Evolutionary conservation across 1,140 invertebrate species (phyloP).

Genomic region (Whitmania pigra): DNA sequence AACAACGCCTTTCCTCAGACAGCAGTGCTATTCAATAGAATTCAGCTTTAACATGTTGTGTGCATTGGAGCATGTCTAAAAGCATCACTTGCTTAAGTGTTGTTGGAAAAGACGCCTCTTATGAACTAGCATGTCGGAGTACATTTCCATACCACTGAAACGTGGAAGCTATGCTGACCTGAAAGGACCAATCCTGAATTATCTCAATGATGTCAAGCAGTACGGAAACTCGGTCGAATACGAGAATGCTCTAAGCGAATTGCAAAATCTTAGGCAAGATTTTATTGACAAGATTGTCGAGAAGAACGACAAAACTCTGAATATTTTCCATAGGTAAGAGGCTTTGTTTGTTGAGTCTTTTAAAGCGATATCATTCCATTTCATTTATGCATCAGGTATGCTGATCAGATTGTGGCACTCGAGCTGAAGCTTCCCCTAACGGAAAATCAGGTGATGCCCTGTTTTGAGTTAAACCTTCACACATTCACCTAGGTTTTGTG

Average conservation of each 20-base stretch:
- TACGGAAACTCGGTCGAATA: neutral
- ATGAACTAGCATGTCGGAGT: neutral
- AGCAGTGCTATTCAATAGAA: no score
- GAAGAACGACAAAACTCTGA: constrained; percentile 10
- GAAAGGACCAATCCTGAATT: neutral
- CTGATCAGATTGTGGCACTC: constrained; percentile 82
- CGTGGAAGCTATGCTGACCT: neutral
- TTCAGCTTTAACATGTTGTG: no score
- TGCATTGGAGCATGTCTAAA: no score
- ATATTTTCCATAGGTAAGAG: neutral
- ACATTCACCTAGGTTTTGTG: neutral
- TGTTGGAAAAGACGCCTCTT: no score
- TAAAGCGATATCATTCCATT: neutral
- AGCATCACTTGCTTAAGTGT: no score
- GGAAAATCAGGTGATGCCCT: constrained; percentile 46
- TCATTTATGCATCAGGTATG: constrained; percentile 54
- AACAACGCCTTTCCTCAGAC: no score
- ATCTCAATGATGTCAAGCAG: neutral
- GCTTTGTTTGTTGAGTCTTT: neutral
- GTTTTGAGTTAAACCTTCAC: neutral
- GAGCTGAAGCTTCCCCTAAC: constrained; percentile 84
- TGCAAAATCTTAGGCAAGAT: constrained; percentile 5
- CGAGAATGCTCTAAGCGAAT: neutral
- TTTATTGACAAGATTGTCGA: neutral
- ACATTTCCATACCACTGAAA: constrained; percentile 1